Evolutionary conservation across 2,888 invertebrate genomes (phyloP).

Genomic region (Pardosa pseudoannulata): DNA sequence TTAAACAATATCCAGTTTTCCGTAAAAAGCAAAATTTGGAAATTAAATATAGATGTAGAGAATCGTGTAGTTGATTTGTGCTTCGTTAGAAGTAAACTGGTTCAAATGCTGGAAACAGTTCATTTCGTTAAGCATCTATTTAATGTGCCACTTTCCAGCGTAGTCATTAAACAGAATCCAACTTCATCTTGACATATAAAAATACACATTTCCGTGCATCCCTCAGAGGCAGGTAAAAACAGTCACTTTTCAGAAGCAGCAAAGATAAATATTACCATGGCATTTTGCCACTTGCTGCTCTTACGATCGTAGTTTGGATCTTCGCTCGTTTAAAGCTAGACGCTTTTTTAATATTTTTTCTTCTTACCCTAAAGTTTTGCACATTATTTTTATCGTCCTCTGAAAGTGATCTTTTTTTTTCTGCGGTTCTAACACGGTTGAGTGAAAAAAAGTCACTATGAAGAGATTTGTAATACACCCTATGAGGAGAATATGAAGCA

Average conservation of each 20-base stretch:
- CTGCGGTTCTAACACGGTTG: not conserved
- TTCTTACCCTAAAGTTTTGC: not conserved
- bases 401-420: not conserved
- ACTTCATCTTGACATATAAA: constrained; percentile 13
- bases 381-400: constrained; percentile 11
- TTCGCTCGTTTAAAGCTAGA: constrained; percentile 4
- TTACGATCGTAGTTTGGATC: constrained; percentile 1
- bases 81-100: not conserved
- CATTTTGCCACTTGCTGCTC: constrained; percentile 29
- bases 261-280: constrained; percentile 32
- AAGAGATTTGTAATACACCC: not conserved
- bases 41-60: no score
- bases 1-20: no score
- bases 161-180: not conserved
- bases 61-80: not conserved
- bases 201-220: not conserved
- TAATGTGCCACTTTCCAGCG: not conserved
- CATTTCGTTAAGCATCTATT: not conserved
- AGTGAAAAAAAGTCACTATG: not conserved
- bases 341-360: not conserved
- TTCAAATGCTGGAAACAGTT: not conserved
- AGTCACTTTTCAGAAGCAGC: constrained; percentile 6
- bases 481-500: not conserved
- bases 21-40: no score
- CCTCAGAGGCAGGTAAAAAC: constrained; percentile 20